These are phyloP conservation scores for Fulica atra DNA, from an alignment of 2,113 vertebrate genomes.

Conservation along the genomic window DNA sequence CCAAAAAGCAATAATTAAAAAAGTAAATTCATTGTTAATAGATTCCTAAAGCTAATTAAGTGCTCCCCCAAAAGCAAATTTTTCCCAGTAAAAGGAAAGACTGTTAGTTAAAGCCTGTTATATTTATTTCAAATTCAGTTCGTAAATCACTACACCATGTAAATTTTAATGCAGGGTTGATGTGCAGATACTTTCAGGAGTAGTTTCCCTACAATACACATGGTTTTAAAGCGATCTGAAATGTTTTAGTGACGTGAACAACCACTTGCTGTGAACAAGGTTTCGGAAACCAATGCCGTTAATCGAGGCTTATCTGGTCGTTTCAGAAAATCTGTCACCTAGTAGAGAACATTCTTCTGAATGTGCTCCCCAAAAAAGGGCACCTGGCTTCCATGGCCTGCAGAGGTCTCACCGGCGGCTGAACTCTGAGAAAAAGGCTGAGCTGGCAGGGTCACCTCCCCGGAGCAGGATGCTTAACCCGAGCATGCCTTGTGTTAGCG, in stretches of 20 bases:
- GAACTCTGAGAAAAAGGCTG: neutral
- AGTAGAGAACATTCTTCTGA: neutral
- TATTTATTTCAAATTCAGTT: slow-evolving; percentile 39
- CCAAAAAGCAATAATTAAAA: slow-evolving; percentile 70
- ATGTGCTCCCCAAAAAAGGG: neutral
- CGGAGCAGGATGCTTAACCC: neutral
- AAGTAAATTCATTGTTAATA: slow-evolving; percentile 52
- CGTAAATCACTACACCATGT: neutral
- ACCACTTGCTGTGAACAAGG: neutral
- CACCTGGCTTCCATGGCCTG: neutral
- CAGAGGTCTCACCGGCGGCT: slow-evolving; percentile 8
- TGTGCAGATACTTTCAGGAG: neutral
- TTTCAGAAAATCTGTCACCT: neutral
- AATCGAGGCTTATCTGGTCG: neutral
- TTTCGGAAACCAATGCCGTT: neutral
- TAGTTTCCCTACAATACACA: neutral
- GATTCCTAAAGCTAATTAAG: slow-evolving; percentile 48
- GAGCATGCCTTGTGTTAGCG: neutral
- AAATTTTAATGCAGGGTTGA: neutral
- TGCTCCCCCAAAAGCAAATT: slow-evolving; percentile 37
- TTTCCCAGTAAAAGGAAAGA: slow-evolving; percentile 21
- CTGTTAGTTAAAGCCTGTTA: slow-evolving; percentile 53
- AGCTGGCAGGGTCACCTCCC: neutral
- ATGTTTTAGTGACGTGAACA: neutral
- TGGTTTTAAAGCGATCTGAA: neutral